A percentile compares a stretch with the other conserved stretches of the same genome.
These are phyloP conservation scores for Percina caprodes DNA, from an alignment of 2,113 vertebrate genomes.

Conservation along the genomic window DNA sequence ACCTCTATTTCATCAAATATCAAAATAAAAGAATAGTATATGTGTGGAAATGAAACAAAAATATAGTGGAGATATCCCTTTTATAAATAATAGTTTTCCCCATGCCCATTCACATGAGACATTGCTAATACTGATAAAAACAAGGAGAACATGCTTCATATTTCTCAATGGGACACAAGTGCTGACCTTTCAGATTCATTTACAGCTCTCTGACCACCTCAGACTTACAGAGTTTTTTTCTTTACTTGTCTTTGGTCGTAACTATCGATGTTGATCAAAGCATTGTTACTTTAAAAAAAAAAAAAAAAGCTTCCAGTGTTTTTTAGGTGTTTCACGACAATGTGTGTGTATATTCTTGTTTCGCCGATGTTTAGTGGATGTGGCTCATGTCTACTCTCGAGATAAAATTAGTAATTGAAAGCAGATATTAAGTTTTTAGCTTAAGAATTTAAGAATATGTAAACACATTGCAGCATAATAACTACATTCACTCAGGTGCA, in stretches of 20 bases:
- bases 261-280: slow-evolving; percentile 53
- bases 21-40: slow-evolving; percentile 37
- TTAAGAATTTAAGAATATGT: slow-evolving; percentile 72
- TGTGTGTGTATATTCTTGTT: slow-evolving; percentile 41
- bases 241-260: slow-evolving; percentile 66
- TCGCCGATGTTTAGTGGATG: slow-evolving; percentile 26
- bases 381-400: slow-evolving; percentile 55
- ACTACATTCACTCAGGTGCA: slow-evolving; percentile 83
- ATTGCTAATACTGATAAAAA: slow-evolving; percentile 81
- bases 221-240: slow-evolving; percentile 19
- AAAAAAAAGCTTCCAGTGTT: slow-evolving; percentile 53
- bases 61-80: slow-evolving; percentile 54
- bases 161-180: slow-evolving; percentile 72
- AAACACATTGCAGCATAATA: slow-evolving; percentile 71
- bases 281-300: slow-evolving; percentile 50
- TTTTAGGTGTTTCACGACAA: slow-evolving; percentile 35
- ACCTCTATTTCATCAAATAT: slow-evolving; percentile 43
- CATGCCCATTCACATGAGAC: slow-evolving; percentile 57
- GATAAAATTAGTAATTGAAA: slow-evolving; percentile 64
- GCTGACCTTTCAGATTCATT: slow-evolving; percentile 67
- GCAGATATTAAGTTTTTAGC: slow-evolving; percentile 68
- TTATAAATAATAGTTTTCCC: slow-evolving; percentile 62
- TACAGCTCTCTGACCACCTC: slow-evolving; percentile 51
- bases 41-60: slow-evolving; percentile 36
- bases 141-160: slow-evolving; percentile 69